Base-by-base conservation (phyloP, 2,113 vertebrate species). In the Reinhardtius hippoglossoides region DNA sequence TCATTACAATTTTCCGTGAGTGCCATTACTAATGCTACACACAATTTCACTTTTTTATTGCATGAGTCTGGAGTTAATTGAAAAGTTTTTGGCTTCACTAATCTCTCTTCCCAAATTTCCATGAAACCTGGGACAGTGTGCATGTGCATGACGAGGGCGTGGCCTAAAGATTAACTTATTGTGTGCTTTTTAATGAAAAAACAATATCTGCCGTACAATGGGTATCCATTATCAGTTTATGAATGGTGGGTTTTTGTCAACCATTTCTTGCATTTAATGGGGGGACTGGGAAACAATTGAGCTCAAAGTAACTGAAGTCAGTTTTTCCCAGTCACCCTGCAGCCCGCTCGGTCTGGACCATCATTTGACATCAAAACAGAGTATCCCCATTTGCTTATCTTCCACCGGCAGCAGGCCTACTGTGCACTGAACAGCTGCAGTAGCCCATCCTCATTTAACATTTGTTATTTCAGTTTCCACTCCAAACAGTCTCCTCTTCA, bases 391-490 rank as follows among this genome's bases (percentile, higher is more conserved):
- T 84, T 70, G 60, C 92, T 94, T 91, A 91, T 94, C 93, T 91
- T 80, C 69, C 5, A 12, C 86, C 86, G 70, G 79, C 90, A 91
- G 90, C 85, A 91, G 83, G 76, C 77, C 88, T 63, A 85, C 88
- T 70, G 70, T 82, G 86, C 72, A 86, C 66, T 80, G 75, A 85
- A 74, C 86, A 87, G 84, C 87, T 74, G 69, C 85, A 59, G 74
- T 62, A 66, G 67, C 76, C 81, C 81, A 76, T 23, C 59, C 76
- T 79, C 62, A 82, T 83, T 84, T 87, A 85, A 82, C 74, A 72
- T 85, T 88, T 92, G 85, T 89, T 91, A 81, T 88, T 91, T 86
- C 82, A 85, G 76, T 91, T 42, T 91, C 88, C 64, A 85, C 76
- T 88, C 84, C 67, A 71, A 71, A 88, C 68, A 40, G 77, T 71